Evolutionary conservation across 2,888 invertebrate genomes (phyloP).

Genomic region (Rotaria sp.): DNA sequence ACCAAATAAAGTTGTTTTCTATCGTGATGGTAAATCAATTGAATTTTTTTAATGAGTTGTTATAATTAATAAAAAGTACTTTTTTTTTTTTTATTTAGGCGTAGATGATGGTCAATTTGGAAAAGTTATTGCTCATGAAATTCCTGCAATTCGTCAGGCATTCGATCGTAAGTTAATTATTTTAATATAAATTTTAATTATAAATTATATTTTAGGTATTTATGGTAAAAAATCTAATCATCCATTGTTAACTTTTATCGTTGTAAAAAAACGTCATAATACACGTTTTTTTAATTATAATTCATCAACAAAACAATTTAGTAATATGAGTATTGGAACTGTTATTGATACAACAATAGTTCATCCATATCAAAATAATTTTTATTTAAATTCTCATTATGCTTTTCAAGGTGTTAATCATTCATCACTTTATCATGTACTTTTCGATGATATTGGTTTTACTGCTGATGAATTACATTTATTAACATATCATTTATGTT

Average conservation of each 20-base stretch:
- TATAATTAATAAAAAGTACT: no score
- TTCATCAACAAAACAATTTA: no score
- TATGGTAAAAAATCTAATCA: background rate
- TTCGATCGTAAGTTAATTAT: background rate
- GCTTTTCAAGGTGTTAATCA: slow-evolving; percentile 37
- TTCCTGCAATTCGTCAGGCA: background rate
- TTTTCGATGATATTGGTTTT: slow-evolving; percentile 42
- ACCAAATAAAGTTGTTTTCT: background rate
- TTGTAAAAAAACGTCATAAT: background rate
- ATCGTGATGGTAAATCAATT: background rate
- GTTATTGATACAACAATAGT: background rate
- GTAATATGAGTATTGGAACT: background rate
- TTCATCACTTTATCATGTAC: slow-evolving; percentile 41
- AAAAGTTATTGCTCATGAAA: background rate
- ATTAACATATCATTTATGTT: slow-evolving; percentile 41
- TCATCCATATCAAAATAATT: background rate
- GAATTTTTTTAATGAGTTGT: background rate
- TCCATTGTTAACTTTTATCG: background rate
- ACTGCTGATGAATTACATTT: slow-evolving; percentile 40
- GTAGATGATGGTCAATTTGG: background rate
- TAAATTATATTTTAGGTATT: background rate
- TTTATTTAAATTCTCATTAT: background rate
- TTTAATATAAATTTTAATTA: no score
- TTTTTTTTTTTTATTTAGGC: background rate
- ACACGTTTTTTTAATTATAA: background rate